Base-by-base conservation (phyloP, 2,113 vertebrate genomes). In the Phocoena phocoena region DNA sequence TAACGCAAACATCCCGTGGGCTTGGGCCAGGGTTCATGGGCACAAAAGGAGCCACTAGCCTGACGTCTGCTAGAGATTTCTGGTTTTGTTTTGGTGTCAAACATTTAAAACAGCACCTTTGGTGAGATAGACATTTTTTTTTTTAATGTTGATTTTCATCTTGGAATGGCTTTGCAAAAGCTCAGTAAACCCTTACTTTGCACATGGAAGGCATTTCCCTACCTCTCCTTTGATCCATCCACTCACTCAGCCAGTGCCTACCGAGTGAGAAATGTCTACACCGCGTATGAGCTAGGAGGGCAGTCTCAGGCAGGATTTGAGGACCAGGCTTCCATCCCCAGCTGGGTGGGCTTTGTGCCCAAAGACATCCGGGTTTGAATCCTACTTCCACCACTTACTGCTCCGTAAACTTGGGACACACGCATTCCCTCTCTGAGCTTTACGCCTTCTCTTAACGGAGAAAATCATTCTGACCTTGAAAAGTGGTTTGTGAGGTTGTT, bases 221-320 rank as follows among this genome's bases (percentile, higher is more conserved):
- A 6, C 55, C 1, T 47, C 28, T 55, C 70, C 5, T 0, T 2
- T 13, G 12, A 7, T 25, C 0, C 0, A 12, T 2, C 6, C 26
- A 1, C 55, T 77, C 58, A 7, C 13, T 38, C 17, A 23, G 41
- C 65, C 60, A 68, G 0, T 3, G 33, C 20, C 6, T 14, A 1
- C 33, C 36, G 53, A 31, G 1, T 7, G n/a, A 74, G 47, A 7
- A 3, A 65, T 25, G 76, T 55, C 76, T 36, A n/a, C 7, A 9
- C 31, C 8, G 2, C 13, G 1, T 12, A 8, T 1, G 0, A 7
- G 13, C 60, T 63, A 2, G n/a, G 20, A 33, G 36, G 12, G 33
- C 55, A 47, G 63, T 25, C 73, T 67, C 15, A 13, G 28, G 63
- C 80, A 33, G 44, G 36, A 33, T 18, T 3, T n/a, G 62, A 73